Conservation (phyloP, 2,113 vertebrate species). For the Lipotes vexillifer region DNA sequence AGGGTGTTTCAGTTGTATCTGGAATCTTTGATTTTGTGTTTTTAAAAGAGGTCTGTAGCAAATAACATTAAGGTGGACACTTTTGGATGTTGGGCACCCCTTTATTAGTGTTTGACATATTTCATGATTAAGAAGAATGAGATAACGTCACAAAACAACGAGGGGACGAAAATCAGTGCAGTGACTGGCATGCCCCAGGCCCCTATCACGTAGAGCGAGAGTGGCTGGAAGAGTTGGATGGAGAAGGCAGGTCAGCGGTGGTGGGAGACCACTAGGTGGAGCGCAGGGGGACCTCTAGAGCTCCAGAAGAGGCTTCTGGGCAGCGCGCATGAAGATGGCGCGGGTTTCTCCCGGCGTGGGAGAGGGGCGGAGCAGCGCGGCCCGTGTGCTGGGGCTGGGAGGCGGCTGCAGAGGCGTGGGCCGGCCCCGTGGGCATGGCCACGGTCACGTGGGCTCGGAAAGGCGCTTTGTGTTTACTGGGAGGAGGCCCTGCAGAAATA, state of each 20-base stretch:
- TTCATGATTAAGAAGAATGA: background rate
- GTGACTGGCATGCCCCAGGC: accelerated
- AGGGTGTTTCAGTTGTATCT: background rate
- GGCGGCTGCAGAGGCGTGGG: background rate
- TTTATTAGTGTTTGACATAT: background rate
- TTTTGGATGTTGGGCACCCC: background rate
- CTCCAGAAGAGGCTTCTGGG: background rate
- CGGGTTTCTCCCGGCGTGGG: accelerated
- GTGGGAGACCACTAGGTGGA: background rate
- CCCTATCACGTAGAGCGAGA: background rate
- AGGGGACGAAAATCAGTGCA: background rate
- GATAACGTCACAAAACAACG: background rate
- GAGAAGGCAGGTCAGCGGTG: too few species aligned
- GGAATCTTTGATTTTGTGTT: background rate
- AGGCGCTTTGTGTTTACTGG: background rate
- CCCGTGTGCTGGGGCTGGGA: too few species aligned
- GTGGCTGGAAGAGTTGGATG: background rate
- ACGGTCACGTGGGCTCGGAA: accelerated
- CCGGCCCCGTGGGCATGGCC: accelerated
- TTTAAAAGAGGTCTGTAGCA: background rate
- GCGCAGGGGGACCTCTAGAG: background rate
- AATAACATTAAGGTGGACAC: background rate
- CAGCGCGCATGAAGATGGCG: too few species aligned
- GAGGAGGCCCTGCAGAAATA: background rate
- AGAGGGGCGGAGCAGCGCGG: accelerated